These are phyloP conservation scores for Drosophila subquinaria DNA, from an alignment of 2,888 invertebrate species.

Conservation along the genomic window DNA sequence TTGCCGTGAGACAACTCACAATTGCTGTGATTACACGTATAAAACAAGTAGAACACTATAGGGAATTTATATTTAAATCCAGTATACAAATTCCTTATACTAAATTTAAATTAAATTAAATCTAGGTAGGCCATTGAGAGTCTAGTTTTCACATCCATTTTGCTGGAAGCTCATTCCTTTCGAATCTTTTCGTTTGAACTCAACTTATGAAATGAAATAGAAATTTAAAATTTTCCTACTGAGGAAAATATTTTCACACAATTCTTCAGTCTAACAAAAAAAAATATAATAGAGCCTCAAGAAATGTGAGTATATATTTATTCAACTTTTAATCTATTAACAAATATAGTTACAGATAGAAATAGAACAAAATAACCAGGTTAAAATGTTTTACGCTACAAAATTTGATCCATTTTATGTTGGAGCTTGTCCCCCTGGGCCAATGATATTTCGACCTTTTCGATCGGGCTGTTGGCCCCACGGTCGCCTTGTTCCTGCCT, in stretches of 20 bases:
- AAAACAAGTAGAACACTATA: too few relatives aligned
- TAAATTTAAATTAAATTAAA: too few relatives aligned
- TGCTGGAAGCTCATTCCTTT: background rate
- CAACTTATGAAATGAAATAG: constrained; percentile 1
- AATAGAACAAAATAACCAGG: background rate
- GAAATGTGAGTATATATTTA: background rate
- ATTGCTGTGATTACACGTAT: too few relatives aligned
- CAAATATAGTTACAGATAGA: background rate
- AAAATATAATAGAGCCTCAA: background rate
- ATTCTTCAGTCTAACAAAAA: background rate
- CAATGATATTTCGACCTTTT: constrained; percentile 12
- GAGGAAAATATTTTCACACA: background rate
- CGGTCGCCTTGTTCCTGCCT: background rate
- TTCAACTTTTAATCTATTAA: background rate
- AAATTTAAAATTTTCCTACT: background rate
- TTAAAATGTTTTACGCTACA: constrained; percentile 11
- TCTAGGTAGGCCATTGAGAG: background rate
- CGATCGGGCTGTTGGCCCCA: constrained; percentile 6
- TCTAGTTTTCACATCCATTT: background rate
- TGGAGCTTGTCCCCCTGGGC: constrained; percentile 13
- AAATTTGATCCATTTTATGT: constrained; percentile 24
- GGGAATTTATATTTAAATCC: too few relatives aligned
- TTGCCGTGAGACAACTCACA: too few relatives aligned
- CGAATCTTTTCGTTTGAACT: background rate
- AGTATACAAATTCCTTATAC: too few relatives aligned